Percentiles rank a stretch among this genome's conserved stretches.
These are phyloP conservation scores for Acipenser oxyrinchus DNA, from an alignment of 2,797 vertebrate species.

Conservation along the genomic window DNA sequence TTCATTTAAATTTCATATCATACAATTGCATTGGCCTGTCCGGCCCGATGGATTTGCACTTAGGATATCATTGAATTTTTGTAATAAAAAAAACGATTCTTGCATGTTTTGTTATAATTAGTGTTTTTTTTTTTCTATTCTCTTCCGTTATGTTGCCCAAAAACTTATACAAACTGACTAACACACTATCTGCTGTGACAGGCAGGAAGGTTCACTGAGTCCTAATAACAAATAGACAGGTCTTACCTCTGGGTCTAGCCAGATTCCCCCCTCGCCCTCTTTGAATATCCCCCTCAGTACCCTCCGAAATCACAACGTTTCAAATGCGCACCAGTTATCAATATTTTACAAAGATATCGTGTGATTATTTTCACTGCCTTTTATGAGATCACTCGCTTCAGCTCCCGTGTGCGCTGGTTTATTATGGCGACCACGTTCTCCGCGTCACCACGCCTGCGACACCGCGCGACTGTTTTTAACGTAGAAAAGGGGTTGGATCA, in stretches of 20 bases:
- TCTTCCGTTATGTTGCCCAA: too few relatives aligned
- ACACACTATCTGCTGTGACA: slow-evolving; percentile 9
- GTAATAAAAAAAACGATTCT: too few relatives aligned
- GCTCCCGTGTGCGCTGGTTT: slow-evolving; percentile 51
- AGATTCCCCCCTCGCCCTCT: slow-evolving; percentile 29
- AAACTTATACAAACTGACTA: too few relatives aligned
- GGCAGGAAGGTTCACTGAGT: slow-evolving; percentile 6
- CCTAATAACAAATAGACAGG: background rate
- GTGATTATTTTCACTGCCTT: slow-evolving; percentile 18
- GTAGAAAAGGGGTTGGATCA: slow-evolving; percentile 6
- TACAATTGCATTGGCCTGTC: too few relatives aligned
- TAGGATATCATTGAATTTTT: too few relatives aligned
- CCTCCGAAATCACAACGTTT: background rate
- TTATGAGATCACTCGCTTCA: slow-evolving; percentile 27
- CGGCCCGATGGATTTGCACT: too few relatives aligned
- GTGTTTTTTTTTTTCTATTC: too few relatives aligned
- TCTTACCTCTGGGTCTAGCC: slow-evolving; percentile 50
- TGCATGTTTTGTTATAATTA: too few relatives aligned
- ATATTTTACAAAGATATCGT: slow-evolving; percentile 14
- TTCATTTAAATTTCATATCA: too few relatives aligned
- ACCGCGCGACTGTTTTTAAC: slow-evolving; percentile 44
- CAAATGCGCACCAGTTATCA: slow-evolving; percentile 4
- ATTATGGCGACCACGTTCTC: slow-evolving; percentile 66
- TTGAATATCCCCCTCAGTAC: slow-evolving; percentile 5
- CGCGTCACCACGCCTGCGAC: slow-evolving; percentile 49